Base-by-base conservation (phyloP, 2,888 invertebrate genomes). In the Caenorhabditis parvicauda region DNA sequence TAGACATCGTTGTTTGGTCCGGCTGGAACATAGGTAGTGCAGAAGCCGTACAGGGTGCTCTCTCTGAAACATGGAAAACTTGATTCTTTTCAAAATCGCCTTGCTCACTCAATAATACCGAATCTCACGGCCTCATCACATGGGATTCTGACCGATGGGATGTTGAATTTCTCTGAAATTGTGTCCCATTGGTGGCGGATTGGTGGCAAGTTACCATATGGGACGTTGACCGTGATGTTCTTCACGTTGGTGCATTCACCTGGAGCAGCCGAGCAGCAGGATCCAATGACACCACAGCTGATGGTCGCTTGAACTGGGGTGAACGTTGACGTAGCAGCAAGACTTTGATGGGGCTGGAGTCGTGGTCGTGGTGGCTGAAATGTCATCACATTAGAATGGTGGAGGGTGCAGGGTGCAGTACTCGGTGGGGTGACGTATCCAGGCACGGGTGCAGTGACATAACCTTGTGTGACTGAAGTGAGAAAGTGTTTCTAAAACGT, bases 241-340 rank as follows among this genome's bases (percentile, higher is more conserved):
- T 46, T 38, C 3, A 45, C 24, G n/a, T 29, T 17, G 24, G 48
- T 37, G 49, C 55, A 55, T 1, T n/a, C 47, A 22, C 29, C 44
- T 14, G 38, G 35, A 17, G 56, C 56, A 56, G 56, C 56, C 50
- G 46, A 49, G 37, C 14, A 54, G 42, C 28, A 19, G 22, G 25
- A 2, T 7, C 43, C 29, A 2, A 28, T n/a, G n/a, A 41, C 17
- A 21, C 57, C 57, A 29, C 57, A 57, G 14, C 52, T 48, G 6
- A 57, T 39, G n/a, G 47, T 50, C 25, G 51, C 57, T 14, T 51
- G 45, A 25, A 57, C n/a, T 38, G 3, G 29, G 25, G 17, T 43
- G 51, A 7, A 57, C 21, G 3, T 57, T 48, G n/a, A 57, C 51
- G 57, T 25, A 42, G 47, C 57, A 57, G 57, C 56, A 56, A 24